Evolutionary conservation across 2,113 vertebrate genomes (phyloP).

Genomic region (Oreochromis niloticus): DNA sequence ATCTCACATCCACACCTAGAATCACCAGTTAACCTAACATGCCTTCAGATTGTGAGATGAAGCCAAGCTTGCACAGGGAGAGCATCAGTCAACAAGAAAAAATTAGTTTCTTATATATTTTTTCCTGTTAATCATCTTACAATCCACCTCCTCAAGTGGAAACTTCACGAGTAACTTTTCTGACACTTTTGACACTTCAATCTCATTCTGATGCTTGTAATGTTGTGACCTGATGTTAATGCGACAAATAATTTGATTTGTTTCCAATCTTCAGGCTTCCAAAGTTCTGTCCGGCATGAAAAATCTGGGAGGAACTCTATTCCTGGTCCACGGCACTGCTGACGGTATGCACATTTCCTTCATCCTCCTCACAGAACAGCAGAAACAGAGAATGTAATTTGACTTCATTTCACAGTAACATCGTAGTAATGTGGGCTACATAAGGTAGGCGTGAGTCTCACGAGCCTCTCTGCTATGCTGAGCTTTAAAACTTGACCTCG

Average conservation of each 20-base stretch:
- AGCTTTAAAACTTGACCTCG: not conserved
- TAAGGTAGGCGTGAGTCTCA: not conserved
- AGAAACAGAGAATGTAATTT: not conserved
- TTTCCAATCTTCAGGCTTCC: conserved; percentile 71
- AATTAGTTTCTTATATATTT: not conserved
- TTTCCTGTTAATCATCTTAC: not conserved
- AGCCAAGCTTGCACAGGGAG: not conserved
- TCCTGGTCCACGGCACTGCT: conserved; percentile 90
- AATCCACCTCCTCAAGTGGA: not conserved
- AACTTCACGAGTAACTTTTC: not conserved
- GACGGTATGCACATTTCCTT: conserved; percentile 75
- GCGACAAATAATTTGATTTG: not conserved
- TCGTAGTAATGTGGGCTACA: not conserved
- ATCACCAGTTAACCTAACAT: not conserved
- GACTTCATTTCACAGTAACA: not conserved
- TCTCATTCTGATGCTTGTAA: not conserved
- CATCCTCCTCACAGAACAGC: not conserved
- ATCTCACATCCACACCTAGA: not conserved
- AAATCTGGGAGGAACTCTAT: conserved; percentile 82
- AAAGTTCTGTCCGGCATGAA: conserved; percentile 82
- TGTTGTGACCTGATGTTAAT: not conserved
- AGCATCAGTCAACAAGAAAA: not conserved
- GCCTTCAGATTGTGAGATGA: not conserved
- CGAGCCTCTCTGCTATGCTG: not conserved
- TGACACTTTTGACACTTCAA: not conserved